Evolutionary conservation across 2,113 vertebrate species (phyloP), one percentile per base, ranked within the genome.

Genomic region (Macroglossus sobrinus): DNA sequence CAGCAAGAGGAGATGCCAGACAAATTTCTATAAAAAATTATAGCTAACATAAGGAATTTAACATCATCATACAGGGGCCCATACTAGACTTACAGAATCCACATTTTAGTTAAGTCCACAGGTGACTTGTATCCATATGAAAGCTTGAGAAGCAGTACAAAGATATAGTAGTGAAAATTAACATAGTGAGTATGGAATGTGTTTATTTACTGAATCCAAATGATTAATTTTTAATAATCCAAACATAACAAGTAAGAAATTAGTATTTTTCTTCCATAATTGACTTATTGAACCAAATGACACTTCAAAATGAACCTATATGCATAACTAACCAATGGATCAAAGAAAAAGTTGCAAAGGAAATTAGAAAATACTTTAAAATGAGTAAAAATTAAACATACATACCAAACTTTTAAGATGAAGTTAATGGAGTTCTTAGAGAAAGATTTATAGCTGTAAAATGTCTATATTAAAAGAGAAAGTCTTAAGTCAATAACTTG

Each of bases 281-380:
- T 69, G 57, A 53, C 33, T 64, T 64, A 50, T 71, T 85, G 47
- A 96, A 43, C 13, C 3, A 80, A 84, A 68, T 45, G n/a, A 86
- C 19, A 40, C n/a, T 87, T 75, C 16, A 71, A 40, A 81, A 92
- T 55, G 53, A 43, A 74, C 13, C 7, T 69, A 63, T 64, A 35
- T 80, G 45, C 33, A 13, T 64, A 84, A 81, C 43, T 75, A 85
- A 86, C 21, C 33, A 81, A 35, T 61, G 3, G 7, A 16, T 84
- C 28, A 82, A 84, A 79, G 28, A 84, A 74, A 47, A 64, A 61
- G 38, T 79, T 72, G 13, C 15, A 91, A 92, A 22, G 5, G 16
- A 84, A 87, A 90, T 90, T 86, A 72, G 33, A 74, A 94, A 94
- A 53, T 64, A n/a, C 45, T 64, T 78, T 53, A 19, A 87, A 5